Evolutionary conservation across 2,113 vertebrate species (phyloP).

Genomic region (Strix aluco): DNA sequence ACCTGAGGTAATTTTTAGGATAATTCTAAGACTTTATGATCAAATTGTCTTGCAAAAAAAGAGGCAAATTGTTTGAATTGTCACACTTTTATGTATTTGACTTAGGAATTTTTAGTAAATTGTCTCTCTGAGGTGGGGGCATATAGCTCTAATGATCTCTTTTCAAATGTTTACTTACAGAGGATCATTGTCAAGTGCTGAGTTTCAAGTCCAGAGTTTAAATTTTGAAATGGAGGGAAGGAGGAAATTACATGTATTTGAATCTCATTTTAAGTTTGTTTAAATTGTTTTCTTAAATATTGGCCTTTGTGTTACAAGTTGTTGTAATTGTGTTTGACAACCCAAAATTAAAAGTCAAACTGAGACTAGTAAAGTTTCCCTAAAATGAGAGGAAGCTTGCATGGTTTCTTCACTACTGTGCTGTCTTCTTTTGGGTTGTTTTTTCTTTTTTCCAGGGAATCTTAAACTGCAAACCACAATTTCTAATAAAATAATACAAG

Average conservation of each 20-base stretch:
- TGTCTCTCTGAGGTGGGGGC: neutral
- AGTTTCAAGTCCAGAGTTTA: neutral
- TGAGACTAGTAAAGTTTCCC: neutral
- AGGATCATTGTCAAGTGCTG: neutral
- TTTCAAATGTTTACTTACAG: neutral
- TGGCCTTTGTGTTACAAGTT: neutral
- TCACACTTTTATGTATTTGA: neutral
- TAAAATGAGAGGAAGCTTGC: neutral
- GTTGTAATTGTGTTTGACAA: neutral
- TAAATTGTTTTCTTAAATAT: neutral
- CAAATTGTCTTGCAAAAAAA: neutral
- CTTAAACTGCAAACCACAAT: neutral
- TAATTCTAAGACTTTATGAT: neutral
- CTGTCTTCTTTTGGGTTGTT: neutral
- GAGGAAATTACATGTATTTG: neutral
- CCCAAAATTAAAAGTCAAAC: neutral
- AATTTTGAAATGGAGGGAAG: neutral
- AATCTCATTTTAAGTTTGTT: neutral
- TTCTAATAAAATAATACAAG: neutral
- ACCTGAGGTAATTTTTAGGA: neutral
- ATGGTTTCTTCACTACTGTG: neutral
- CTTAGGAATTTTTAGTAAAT: neutral
- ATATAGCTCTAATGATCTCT: neutral
- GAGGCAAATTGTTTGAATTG: neutral
- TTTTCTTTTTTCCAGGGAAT: neutral